phyloP scores from a whole-genome alignment of 1,140 invertebrate species.

The Oedothorax gibbosus region DNA sequence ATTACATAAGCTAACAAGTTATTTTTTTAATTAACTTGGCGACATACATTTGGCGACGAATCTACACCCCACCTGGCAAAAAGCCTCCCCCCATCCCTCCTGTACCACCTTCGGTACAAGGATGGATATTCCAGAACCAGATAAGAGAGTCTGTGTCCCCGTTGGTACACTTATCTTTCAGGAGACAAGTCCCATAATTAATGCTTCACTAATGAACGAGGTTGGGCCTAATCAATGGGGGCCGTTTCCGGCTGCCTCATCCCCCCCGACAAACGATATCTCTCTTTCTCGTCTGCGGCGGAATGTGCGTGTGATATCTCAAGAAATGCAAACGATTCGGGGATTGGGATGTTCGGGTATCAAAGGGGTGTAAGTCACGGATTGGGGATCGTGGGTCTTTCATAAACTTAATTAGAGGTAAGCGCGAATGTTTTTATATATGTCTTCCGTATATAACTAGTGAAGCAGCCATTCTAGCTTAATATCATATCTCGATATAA shows the following conservation, averaged over 20 bases:
- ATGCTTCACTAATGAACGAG: conserved; percentile 61
- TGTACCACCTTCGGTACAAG: background rate
- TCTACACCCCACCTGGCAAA: background rate
- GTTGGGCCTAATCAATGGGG: conserved; percentile 54
- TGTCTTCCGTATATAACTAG: too few relatives aligned
- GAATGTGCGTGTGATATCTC: conserved; percentile 49
- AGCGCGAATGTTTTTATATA: background rate
- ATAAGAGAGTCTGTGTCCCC: conserved; percentile 27
- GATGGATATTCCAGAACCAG: background rate
- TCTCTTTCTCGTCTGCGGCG: background rate
- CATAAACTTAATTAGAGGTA: background rate
- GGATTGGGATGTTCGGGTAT: background rate
- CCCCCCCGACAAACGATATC: conserved; percentile 36
- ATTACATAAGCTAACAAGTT: too few relatives aligned
- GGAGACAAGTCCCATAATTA: conserved; percentile 61
- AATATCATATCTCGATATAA: too few relatives aligned
- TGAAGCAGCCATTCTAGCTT: too few relatives aligned
- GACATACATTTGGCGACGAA: too few relatives aligned
- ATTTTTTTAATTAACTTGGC: too few relatives aligned
- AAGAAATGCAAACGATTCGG: conserved; percentile 54
- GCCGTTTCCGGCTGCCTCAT: conserved; percentile 57
- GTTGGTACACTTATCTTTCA: conserved; percentile 33
- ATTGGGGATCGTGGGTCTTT: background rate
- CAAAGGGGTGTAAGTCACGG: background rate
- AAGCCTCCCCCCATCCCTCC: background rate